Percentiles rank a stretch among this genome's conserved stretches.
Conservation (phyloP, 1,140 invertebrate species). For the Drosophila yakuba region DNA sequence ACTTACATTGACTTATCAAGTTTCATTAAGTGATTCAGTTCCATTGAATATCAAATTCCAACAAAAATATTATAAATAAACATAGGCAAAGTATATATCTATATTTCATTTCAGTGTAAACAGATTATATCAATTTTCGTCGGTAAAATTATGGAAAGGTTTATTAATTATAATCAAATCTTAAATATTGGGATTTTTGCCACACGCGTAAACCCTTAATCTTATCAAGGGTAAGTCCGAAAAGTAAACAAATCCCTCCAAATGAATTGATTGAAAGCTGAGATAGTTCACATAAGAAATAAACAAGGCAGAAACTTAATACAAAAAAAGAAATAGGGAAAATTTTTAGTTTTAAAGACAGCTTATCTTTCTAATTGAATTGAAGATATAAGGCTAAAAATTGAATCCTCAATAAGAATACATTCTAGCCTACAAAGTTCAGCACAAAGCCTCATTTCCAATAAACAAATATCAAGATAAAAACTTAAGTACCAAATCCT, state of each 20-base stretch:
- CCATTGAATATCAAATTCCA: neutral
- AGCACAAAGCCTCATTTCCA: too few species aligned
- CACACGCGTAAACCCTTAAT: slow-evolving; percentile 5
- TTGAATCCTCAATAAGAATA: too few species aligned
- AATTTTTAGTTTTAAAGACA: neutral
- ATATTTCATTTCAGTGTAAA: too few species aligned
- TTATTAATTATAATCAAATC: neutral
- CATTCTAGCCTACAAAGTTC: too few species aligned
- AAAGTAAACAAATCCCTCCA: slow-evolving; percentile 10
- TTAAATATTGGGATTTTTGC: neutral
- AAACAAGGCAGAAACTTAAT: too few species aligned
- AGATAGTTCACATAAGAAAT: neutral
- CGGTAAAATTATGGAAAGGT: neutral
- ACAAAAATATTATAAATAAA: too few species aligned
- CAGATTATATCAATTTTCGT: neutral
- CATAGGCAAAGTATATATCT: too few species aligned
- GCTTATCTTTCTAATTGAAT: too few species aligned
- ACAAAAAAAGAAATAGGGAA: neutral
- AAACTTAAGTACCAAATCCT: too few species aligned
- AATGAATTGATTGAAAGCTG: neutral
- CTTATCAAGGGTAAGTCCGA: slow-evolving; percentile 6
- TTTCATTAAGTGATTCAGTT: neutral
- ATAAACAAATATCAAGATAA: too few species aligned
- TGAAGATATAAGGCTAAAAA: too few species aligned
- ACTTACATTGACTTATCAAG: neutral